Conservation (phyloP, 2,113 vertebrate genomes). For the Bombycilla garrulus region DNA sequence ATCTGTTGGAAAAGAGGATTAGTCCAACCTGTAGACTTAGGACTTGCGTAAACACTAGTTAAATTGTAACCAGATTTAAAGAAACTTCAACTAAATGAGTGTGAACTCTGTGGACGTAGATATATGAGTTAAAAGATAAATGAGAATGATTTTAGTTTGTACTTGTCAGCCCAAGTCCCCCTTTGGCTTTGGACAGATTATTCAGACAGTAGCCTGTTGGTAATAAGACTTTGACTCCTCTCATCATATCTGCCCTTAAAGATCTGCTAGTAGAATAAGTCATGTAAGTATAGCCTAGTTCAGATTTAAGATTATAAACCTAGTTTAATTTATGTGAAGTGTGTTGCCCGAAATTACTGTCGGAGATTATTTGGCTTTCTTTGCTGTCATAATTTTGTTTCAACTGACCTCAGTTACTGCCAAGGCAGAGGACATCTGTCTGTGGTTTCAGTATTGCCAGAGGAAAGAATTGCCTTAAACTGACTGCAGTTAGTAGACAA, state of each 20-base stretch:
- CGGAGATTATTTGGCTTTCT: not conserved
- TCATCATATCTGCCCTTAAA: not conserved
- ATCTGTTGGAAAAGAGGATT: not conserved
- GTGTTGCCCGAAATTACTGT: not conserved
- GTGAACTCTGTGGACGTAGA: not conserved
- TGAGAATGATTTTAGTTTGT: not conserved
- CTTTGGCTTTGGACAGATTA: not conserved
- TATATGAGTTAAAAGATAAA: not conserved
- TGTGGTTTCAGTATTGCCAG: not conserved
- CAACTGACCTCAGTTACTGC: not conserved
- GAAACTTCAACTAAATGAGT: not conserved
- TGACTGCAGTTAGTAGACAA: not conserved
- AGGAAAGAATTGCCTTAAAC: not conserved
- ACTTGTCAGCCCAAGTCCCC: not conserved
- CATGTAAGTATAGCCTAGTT: not conserved
- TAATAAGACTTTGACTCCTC: not conserved
- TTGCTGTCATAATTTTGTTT: not conserved
- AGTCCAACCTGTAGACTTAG: not conserved
- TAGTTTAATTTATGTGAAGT: not conserved
- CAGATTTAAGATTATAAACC: not conserved
- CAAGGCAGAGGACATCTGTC: not conserved
- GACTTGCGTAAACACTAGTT: constrained; percentile 3
- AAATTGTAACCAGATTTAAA: constrained; percentile 35
- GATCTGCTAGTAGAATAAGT: not conserved
- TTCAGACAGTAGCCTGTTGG: not conserved